phyloP scores from a whole-genome alignment of 2,888 invertebrate species.

The Plebejus argus region DNA sequence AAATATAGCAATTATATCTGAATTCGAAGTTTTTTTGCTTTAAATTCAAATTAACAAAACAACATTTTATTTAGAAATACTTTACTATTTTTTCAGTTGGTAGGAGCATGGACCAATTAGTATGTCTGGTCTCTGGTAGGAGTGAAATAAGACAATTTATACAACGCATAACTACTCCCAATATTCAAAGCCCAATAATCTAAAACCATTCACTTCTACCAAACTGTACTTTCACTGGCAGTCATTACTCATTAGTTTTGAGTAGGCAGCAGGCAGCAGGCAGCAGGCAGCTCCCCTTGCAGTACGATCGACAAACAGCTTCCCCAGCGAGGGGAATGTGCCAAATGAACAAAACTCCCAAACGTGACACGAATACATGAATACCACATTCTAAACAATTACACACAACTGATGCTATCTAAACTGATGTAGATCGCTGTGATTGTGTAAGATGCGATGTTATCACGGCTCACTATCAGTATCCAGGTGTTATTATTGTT shows the following conservation, averaged over 20 bases:
- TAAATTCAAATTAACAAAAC: no score
- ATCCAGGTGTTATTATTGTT: no score
- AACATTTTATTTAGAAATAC: no score
- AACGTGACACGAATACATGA: constrained; percentile 43
- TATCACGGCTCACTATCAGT: no score
- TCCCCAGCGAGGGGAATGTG: constrained; percentile 49
- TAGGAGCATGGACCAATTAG: no score
- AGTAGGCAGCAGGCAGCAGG: constrained; percentile 36
- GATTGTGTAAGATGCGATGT: not conserved
- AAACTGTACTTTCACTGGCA: constrained; percentile 43
- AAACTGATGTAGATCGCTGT: not conserved
- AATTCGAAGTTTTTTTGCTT: no score
- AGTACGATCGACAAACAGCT: constrained; percentile 70
- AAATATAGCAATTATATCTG: no score
- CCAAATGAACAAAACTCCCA: constrained; percentile 51
- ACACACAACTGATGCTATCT: constrained; percentile 26
- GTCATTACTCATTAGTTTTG: constrained; percentile 45
- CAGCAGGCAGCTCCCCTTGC: constrained; percentile 48
- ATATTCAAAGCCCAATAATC: not conserved
- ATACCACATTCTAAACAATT: constrained; percentile 18
- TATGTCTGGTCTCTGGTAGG: no score
- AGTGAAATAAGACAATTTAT: no score
- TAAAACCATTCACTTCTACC: not conserved
- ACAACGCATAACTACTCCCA: not conserved
- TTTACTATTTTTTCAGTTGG: no score